Base-by-base conservation (phyloP, 2,888 invertebrate species). In the Oegoconia quadripuncta region DNA sequence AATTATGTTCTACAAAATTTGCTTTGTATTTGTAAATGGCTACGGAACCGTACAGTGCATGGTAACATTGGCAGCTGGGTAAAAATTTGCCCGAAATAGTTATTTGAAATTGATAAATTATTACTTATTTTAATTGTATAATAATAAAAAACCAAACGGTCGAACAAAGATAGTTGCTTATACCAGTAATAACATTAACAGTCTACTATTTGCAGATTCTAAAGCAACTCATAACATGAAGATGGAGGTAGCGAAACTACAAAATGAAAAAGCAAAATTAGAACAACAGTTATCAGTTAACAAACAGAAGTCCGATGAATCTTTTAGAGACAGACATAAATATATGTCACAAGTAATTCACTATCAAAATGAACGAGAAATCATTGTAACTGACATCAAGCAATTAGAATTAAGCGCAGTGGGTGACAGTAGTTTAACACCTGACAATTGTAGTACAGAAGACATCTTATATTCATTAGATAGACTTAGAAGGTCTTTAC, bases 221-320 rank as follows among this genome's bases (percentile, higher is more conserved):
- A 80, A 64, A 57, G 78, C 83, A 40, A 74, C 78, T n/a, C 86
- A 83, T 53, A 78, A 86, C 44, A 80, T 87, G 63, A 79, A 74
- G 64, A 67, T 74, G 50, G 87, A 84, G 52, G 31, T 83, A 37
- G 73, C 70, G 9, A 69, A 72, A 48, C 57, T 84, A 27, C 64
- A 77, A 49, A 66, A 61, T 37, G 57, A 68, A 34, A 78, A 81
- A 35, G 34, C 51, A 6, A 52, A 53, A 38, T 51, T 81, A 37
- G 73, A 75, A 47, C 53, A 71, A 42, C 63, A 74, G 41, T 40
- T 81, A 31, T 75, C 74, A 9, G 31, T 44, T 1, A 70, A 64
- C 9, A 68, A 67, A 55, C 40, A 65, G 13, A 60, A 58, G 50
- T 60, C 59, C 26, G 69, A 74, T 14, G 73, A 73, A 48, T 64